A percentile compares a stretch with the other conserved stretches of the same genome.
Conservation (phyloP, 2,888 invertebrate genomes). For the Seira sanloemensis region DNA sequence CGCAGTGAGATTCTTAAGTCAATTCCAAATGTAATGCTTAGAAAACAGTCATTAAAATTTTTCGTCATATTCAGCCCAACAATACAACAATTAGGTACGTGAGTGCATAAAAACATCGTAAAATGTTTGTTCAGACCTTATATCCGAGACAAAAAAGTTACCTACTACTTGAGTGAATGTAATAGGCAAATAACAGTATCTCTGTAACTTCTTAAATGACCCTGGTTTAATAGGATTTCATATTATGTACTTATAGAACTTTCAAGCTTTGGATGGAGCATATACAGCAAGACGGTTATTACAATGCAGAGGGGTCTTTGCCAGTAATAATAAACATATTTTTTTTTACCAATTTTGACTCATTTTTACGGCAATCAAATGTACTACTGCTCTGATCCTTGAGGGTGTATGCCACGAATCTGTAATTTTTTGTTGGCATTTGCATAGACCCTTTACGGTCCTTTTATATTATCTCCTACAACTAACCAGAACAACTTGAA, state of each 20-base stretch:
- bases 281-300: background rate
- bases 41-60: background rate
- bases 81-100: background rate
- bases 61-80: background rate
- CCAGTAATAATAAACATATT: background rate
- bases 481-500: conserved; percentile 24
- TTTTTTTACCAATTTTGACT: background rate
- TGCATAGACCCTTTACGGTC: background rate
- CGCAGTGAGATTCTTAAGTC: too few species aligned
- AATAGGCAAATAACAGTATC: background rate
- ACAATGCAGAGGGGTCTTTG: background rate
- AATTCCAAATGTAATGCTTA: too few species aligned
- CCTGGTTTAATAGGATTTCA: background rate
- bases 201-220: background rate
- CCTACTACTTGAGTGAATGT: background rate
- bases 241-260: background rate
- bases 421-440: background rate
- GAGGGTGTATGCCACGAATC: conserved; percentile 9
- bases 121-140: background rate
- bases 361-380: background rate
- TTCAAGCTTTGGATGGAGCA: background rate
- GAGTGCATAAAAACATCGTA: background rate
- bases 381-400: conserved; percentile 16
- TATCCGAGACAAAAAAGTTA: too few species aligned
- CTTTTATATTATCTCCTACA: background rate